Evolutionary conservation across 53 echinoderm and acorn worm genomes (phyloP).

Genomic region (Crossaster papposus): DNA sequence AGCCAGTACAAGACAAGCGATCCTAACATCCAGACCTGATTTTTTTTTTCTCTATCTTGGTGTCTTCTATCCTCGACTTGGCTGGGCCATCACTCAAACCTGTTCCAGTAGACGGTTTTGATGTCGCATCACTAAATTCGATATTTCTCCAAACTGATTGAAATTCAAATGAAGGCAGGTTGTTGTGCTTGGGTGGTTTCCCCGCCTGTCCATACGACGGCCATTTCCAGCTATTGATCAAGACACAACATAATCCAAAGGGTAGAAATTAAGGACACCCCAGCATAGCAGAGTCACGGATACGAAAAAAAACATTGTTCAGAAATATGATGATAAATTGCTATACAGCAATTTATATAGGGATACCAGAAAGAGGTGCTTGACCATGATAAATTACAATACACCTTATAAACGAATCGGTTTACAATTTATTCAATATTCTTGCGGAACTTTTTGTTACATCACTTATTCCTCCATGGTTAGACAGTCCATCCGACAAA

Average conservation of each 20-base stretch:
- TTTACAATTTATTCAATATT: too few relatives aligned
- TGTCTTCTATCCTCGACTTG: neutral
- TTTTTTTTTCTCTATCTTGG: neutral
- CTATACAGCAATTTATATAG: neutral
- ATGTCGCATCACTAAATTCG: conserved; percentile 50
- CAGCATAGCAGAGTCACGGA: neutral
- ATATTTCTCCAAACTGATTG: conserved; percentile 46
- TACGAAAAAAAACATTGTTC: neutral
- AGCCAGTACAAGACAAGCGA: conserved; percentile 16
- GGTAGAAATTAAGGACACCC: neutral
- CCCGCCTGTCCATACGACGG: neutral
- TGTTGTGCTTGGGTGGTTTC: conserved; percentile 7
- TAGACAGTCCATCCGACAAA: too few relatives aligned
- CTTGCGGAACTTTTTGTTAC: too few relatives aligned
- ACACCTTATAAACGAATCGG: too few relatives aligned
- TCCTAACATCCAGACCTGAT: neutral
- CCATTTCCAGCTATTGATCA: conserved; percentile 1
- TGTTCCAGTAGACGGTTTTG: conserved; percentile 18
- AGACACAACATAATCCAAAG: neutral
- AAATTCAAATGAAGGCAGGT: conserved; percentile 49
- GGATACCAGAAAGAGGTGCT: neutral
- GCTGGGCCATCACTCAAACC: conserved; percentile 36
- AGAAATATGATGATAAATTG: neutral
- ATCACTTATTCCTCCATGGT: too few relatives aligned
- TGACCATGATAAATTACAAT: too few relatives aligned